Conservation (phyloP, 2,797 vertebrate species). For the Coreius guichenoti region DNA sequence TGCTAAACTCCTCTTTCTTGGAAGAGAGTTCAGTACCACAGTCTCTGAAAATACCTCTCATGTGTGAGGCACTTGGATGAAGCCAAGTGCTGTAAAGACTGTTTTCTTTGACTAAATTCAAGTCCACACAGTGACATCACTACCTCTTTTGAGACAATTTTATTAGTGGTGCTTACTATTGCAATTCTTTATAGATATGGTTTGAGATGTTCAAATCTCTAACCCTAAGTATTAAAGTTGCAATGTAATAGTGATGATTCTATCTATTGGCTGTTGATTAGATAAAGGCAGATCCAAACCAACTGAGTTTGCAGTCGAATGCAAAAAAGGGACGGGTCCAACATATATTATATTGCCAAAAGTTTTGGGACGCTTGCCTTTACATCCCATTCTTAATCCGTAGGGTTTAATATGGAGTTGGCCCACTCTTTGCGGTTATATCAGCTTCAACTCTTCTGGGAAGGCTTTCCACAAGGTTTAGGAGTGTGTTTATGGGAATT, state of each 20-base stretch:
- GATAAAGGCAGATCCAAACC: neutral
- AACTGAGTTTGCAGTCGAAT: neutral
- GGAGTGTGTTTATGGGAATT: too few relatives aligned
- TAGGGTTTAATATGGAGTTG: too few relatives aligned
- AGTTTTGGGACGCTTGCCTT: too few relatives aligned
- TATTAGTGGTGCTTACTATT: neutral
- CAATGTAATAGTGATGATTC: neutral
- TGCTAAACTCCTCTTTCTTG: constrained; percentile 58
- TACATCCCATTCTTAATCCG: too few relatives aligned
- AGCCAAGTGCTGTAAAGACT: constrained; percentile 27
- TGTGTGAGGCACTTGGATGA: constrained; percentile 54
- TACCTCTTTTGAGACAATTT: neutral
- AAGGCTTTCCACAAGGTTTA: too few relatives aligned
- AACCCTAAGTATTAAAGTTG: neutral
- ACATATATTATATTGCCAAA: too few relatives aligned
- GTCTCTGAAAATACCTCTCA: constrained; percentile 52
- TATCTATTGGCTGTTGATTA: neutral
- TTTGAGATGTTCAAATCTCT: neutral
- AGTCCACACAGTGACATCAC: constrained; percentile 33
- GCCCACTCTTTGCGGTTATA: too few relatives aligned
- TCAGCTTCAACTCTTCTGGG: too few relatives aligned
- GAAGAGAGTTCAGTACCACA: constrained; percentile 53
- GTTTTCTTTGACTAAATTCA: neutral
- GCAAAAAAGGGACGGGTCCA: neutral
- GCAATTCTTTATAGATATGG: neutral